A percentile compares a stretch with the other conserved stretches of the same genome.
Evolutionary conservation across 2,888 invertebrate species (phyloP).

Genomic region (Andrena dorsata): DNA sequence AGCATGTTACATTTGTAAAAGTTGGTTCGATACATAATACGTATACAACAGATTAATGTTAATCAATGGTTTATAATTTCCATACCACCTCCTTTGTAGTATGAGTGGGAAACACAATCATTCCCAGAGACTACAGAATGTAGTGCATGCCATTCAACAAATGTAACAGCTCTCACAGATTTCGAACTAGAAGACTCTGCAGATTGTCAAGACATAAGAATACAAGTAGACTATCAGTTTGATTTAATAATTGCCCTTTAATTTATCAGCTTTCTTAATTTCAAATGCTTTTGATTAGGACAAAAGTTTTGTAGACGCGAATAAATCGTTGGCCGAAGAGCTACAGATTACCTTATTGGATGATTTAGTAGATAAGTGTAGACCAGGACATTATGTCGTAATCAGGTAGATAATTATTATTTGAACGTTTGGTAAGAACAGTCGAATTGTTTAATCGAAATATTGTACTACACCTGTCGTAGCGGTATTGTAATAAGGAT

Average conservation of each 20-base stretch:
- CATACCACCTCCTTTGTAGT: conserved; percentile 67
- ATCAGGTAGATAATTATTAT: conserved; percentile 88
- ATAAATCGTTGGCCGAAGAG: conserved; percentile 65
- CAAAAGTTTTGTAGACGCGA: conserved; percentile 42
- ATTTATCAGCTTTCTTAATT: not conserved
- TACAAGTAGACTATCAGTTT: conserved; percentile 87
- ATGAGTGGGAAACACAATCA: conserved; percentile 81
- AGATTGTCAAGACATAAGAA: conserved; percentile 94
- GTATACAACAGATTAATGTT: not conserved
- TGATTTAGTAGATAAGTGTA: conserved; percentile 94
- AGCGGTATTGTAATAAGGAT: conserved; percentile 92
- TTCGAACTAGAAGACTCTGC: conserved; percentile 89
- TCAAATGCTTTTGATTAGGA: conserved; percentile 49
- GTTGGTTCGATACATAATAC: conserved; percentile 81
- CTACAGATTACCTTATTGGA: conserved; percentile 85
- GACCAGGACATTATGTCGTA: conserved; percentile 95
- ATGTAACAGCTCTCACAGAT: conserved; percentile 85
- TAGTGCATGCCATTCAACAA: conserved; percentile 76
- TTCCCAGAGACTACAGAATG: conserved; percentile 79
- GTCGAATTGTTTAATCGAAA: not conserved
- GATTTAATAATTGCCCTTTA: not conserved
- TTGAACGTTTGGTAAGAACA: not conserved
- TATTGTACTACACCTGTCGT: conserved; percentile 42
- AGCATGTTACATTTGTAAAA: conserved; percentile 88
- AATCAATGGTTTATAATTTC: not conserved